phyloP scores from a whole-genome alignment of 2,888 invertebrate genomes.

The Ischnura elegans region DNA sequence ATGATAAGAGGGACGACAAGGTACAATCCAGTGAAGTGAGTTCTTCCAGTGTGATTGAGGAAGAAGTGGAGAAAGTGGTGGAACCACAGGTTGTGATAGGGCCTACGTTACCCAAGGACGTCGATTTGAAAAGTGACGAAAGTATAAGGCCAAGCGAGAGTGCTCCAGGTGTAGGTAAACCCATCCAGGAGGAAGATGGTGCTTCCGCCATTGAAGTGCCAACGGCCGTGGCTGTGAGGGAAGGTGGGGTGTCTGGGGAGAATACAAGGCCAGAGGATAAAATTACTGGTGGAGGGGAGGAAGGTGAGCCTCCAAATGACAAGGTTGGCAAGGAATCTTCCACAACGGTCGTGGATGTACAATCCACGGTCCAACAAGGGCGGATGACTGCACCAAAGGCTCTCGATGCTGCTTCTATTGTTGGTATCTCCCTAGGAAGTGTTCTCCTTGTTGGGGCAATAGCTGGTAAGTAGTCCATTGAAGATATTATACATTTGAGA shows the following conservation, averaged over 20 bases:
- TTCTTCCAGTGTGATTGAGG: neutral
- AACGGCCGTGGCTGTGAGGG: constrained; percentile 48
- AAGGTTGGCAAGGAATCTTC: constrained; percentile 36
- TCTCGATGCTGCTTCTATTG: constrained; percentile 83
- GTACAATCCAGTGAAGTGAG: neutral
- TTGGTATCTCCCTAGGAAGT: constrained; percentile 85
- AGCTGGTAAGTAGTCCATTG: constrained; percentile 75
- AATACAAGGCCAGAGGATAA: neutral
- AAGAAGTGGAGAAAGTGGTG: neutral
- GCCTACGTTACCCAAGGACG: neutral
- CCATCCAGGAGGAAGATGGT: constrained; percentile 21
- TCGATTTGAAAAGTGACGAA: neutral
- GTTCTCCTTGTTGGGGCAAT: constrained; percentile 82
- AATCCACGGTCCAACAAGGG: constrained; percentile 69
- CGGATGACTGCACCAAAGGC: constrained; percentile 76
- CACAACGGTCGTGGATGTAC: constrained; percentile 28
- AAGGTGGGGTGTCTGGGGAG: neutral
- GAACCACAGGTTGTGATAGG: constrained; percentile 17
- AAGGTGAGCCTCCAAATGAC: neutral
- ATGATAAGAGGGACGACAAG: constrained; percentile 17
- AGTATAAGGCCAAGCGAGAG: constrained; percentile 15
- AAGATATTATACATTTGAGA: too few relatives aligned
- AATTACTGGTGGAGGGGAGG: neutral
- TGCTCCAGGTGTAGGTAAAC: constrained; percentile 41
- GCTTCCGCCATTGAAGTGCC: constrained; percentile 33